These are phyloP conservation scores for Vicugna pacos DNA, from an alignment of 2,113 vertebrate species.

Conservation along the genomic window DNA sequence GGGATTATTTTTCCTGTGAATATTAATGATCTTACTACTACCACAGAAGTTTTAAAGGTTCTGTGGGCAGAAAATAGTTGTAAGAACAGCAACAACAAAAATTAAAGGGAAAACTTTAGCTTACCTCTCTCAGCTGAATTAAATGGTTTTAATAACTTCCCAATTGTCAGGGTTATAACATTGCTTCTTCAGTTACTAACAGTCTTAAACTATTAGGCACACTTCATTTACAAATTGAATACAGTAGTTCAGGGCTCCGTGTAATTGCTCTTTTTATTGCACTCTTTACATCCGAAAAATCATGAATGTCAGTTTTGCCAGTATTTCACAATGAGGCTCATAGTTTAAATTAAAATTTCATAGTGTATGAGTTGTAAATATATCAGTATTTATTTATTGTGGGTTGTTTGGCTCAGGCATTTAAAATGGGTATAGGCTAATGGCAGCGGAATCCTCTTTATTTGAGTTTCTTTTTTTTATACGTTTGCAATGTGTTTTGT, in stretches of 20 bases:
- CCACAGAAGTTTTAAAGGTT: slow-evolving; percentile 90
- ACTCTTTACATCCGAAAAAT: slow-evolving; percentile 59
- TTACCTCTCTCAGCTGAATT: slow-evolving; percentile 76
- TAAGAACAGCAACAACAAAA: slow-evolving; percentile 87
- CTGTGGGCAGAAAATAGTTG: slow-evolving; percentile 92
- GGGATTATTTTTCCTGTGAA: slow-evolving; percentile 88
- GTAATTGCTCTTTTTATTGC: slow-evolving; percentile 61
- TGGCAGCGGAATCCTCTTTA: slow-evolving; percentile 70
- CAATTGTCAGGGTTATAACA: slow-evolving; percentile 40
- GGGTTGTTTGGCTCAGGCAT: slow-evolving; percentile 53
- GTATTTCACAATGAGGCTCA: slow-evolving; percentile 43
- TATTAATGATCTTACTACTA: slow-evolving; percentile 90
- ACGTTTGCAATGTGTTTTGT: slow-evolving; percentile 69
- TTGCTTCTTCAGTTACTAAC: slow-evolving; percentile 41
- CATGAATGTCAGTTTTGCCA: slow-evolving; percentile 60
- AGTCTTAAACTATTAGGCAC: slow-evolving; percentile 16
- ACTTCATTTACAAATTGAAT: slow-evolving; percentile 22
- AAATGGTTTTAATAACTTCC: slow-evolving; percentile 66
- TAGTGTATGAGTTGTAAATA: slow-evolving; percentile 67
- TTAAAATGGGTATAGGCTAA: slow-evolving; percentile 63
- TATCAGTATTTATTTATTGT: slow-evolving; percentile 72
- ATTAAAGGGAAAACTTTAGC: slow-evolving; percentile 77
- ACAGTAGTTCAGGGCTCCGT: neutral
- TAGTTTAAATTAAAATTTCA: slow-evolving; percentile 38
- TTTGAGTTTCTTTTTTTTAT: slow-evolving; percentile 48